phyloP scores from a whole-genome alignment of 2,888 invertebrate genomes.

The Geophilus truncorum region DNA sequence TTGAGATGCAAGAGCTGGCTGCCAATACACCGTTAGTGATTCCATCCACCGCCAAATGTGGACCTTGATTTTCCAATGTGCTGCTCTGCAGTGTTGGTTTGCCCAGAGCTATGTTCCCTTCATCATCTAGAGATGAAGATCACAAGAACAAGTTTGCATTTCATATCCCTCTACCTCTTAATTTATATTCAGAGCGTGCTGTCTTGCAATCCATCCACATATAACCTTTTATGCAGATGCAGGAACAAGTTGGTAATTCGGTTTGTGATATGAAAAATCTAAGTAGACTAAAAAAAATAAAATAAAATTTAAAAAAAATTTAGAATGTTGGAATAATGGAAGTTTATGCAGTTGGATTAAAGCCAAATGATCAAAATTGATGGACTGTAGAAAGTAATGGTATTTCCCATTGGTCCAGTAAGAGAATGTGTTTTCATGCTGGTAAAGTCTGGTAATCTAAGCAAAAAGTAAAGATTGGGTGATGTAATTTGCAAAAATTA shows the following conservation, averaged over 20 bases:
- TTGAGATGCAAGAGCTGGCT: slow-evolving; percentile 39
- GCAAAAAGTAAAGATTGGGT: no score
- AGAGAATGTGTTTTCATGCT: no score
- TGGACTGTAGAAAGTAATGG: no score
- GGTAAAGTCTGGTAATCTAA: no score
- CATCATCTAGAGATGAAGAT: background rate
- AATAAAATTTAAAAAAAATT: no score
- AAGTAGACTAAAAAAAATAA: background rate
- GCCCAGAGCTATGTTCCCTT: slow-evolving; percentile 41
- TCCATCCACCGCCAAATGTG: slow-evolving; percentile 41
- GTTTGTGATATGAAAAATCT: background rate
- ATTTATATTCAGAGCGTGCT: background rate
- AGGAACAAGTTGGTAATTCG: background rate
- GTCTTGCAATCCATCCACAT: background rate
- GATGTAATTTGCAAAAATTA: no score
- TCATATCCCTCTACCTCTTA: background rate
- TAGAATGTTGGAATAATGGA: background rate
- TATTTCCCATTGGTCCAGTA: no score
- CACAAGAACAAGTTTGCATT: background rate
- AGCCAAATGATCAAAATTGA: no score
- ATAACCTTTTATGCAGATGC: background rate
- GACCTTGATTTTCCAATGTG: slow-evolving; percentile 38
- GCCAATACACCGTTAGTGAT: slow-evolving; percentile 31
- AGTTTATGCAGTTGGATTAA: background rate
- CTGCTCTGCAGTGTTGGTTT: slow-evolving; percentile 42